Conservation (phyloP, 2,888 invertebrate genomes). For the Xylota segnis region DNA sequence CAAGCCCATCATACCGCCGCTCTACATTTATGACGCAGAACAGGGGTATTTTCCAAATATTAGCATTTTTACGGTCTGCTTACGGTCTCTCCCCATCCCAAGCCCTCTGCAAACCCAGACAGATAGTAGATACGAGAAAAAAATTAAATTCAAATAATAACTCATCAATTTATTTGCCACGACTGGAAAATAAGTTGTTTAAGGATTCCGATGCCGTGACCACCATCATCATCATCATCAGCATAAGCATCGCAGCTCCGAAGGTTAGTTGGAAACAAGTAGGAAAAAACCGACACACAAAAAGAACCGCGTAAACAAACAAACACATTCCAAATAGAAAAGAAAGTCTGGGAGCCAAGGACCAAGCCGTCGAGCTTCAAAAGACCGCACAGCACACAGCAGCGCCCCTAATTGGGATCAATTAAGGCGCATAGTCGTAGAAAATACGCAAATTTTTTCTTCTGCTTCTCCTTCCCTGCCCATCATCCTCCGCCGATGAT, state of each 20-base stretch:
- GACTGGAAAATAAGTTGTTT: conserved; percentile 56
- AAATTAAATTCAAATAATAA: conserved; percentile 42
- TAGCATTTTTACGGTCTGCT: conserved; percentile 43
- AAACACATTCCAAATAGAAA: conserved; percentile 30
- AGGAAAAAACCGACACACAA: neutral
- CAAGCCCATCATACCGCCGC: neutral
- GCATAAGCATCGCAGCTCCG: conserved; percentile 51
- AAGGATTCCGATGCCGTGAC: conserved; percentile 58
- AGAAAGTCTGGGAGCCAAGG: conserved; percentile 11
- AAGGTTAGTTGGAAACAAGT: conserved; percentile 70
- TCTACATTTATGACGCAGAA: neutral
- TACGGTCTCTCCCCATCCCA: conserved; percentile 17
- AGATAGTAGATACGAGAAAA: neutral
- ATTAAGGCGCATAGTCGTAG: conserved; percentile 72
- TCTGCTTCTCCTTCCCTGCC: too few relatives aligned
- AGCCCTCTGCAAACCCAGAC: neutral
- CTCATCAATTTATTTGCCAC: conserved; percentile 67
- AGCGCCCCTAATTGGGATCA: conserved; percentile 72
- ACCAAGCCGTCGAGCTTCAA: conserved; percentile 59
- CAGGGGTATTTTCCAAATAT: conserved; percentile 4
- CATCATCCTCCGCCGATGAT: neutral
- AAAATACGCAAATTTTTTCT: conserved; percentile 54
- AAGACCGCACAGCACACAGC: conserved; percentile 51
- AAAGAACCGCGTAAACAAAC: conserved; percentile 39
- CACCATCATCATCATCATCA: conserved; percentile 37